A percentile compares a stretch with the other conserved stretches of the same genome.
Evolutionary conservation across 1,140 invertebrate species (phyloP).

Genomic region (Metopolophium dirhodum): DNA sequence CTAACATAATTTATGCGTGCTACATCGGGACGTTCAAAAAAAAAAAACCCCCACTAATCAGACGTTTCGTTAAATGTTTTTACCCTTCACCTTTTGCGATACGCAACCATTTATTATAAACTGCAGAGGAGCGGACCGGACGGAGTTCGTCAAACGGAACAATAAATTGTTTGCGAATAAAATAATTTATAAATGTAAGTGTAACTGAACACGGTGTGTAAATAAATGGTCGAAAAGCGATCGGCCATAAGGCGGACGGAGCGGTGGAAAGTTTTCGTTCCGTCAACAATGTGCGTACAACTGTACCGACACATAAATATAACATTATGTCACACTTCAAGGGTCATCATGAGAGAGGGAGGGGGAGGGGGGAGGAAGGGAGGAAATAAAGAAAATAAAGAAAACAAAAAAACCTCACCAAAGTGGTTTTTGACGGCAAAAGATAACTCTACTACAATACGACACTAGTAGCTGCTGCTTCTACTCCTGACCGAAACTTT

Average conservation of each 20-base stretch:
- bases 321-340: not conserved
- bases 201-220: not conserved
- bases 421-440: constrained; percentile 46
- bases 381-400: not conserved
- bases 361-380: not conserved
- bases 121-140: not conserved
- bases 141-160: not conserved
- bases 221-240: not conserved
- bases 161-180: not conserved
- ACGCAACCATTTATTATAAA: not conserved
- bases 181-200: not conserved
- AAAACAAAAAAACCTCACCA: constrained; percentile 1
- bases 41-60: not conserved
- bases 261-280: not conserved
- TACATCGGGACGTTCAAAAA: not conserved
- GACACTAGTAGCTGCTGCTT: not conserved
- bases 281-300: not conserved
- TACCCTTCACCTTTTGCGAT: not conserved
- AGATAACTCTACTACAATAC: not conserved
- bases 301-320: not conserved
- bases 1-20: not conserved
- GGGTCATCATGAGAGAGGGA: too few species aligned
- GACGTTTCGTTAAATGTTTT: not conserved
- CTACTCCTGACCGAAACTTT: not conserved
- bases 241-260: not conserved